phyloP scores from a whole-genome alignment of 2,797 vertebrate genomes.

The Mormyrops attenuatus region DNA sequence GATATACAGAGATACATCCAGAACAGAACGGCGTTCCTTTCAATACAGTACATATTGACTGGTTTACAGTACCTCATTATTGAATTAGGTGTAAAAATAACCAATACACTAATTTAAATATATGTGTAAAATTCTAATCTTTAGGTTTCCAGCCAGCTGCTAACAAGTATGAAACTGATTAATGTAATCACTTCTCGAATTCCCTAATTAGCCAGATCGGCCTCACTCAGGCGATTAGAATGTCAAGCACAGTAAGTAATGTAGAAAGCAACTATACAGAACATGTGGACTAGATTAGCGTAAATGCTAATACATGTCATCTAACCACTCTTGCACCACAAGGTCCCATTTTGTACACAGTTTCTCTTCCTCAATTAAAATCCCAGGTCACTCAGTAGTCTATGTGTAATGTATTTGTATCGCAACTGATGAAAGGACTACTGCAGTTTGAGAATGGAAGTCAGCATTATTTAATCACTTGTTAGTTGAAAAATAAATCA shows the following conservation, averaged over 20 bases:
- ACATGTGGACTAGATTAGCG: not conserved
- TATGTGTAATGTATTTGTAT: not conserved
- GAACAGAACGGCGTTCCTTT: not conserved
- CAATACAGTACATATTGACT: not conserved
- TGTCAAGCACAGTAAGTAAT: not conserved
- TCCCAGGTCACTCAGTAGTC: not conserved
- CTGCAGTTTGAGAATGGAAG: not conserved
- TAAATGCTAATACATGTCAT: not conserved
- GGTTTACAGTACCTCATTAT: not conserved
- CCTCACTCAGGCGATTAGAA: not conserved
- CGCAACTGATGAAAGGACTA: not conserved
- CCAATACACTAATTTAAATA: not conserved
- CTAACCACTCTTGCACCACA: not conserved
- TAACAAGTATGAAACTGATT: constrained; percentile 33
- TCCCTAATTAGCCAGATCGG: not conserved
- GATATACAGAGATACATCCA: not conserved
- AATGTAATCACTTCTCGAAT: not conserved
- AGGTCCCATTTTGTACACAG: not conserved
- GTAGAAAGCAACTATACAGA: not conserved
- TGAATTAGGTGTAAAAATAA: not conserved
- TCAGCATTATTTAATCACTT: not conserved
- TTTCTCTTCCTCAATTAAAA: not conserved
- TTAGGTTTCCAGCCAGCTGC: constrained; percentile 47
- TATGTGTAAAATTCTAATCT: not conserved
- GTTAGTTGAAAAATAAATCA: not conserved